Evolutionary conservation across 2,113 vertebrate genomes (phyloP).

Genomic region (Dendrocopos noguchii): DNA sequence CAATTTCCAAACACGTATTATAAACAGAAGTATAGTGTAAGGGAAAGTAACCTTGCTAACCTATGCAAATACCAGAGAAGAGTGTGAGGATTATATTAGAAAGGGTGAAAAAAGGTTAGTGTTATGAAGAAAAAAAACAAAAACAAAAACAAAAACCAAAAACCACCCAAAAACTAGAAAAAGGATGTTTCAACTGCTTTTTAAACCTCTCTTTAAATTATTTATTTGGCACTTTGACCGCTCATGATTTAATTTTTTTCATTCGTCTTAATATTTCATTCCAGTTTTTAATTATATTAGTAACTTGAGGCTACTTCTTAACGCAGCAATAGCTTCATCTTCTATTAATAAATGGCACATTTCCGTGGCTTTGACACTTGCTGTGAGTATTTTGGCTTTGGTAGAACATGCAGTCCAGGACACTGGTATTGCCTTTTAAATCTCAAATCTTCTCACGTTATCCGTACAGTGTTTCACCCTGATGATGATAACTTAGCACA

Average conservation of each 20-base stretch:
- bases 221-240: slow-evolving; percentile 29
- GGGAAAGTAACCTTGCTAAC: background rate
- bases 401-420: slow-evolving; percentile 26
- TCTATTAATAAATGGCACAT: slow-evolving; percentile 48
- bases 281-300: slow-evolving; percentile 50
- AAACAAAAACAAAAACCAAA: too few relatives aligned
- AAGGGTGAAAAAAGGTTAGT: background rate
- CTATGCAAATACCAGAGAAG: background rate
- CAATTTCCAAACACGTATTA: background rate
- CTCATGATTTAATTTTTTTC: slow-evolving; percentile 17
- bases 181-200: background rate
- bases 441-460: slow-evolving; percentile 30
- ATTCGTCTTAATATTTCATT: slow-evolving; percentile 53
- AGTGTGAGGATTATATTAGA: background rate
- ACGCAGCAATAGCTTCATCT: slow-evolving; percentile 38
- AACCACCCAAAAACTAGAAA: background rate
- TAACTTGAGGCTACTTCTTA: slow-evolving; percentile 41
- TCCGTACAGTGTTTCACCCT: background rate
- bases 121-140: background rate
- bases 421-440: background rate
- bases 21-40: background rate
- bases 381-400: slow-evolving; percentile 22
- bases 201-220: slow-evolving; percentile 19
- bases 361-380: slow-evolving; percentile 36
- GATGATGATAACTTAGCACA: background rate